Percentiles rank a stretch among this genome's conserved stretches.
Conservation (phyloP, 2,888 invertebrate species). For the Lamellibrachia satsuma region DNA sequence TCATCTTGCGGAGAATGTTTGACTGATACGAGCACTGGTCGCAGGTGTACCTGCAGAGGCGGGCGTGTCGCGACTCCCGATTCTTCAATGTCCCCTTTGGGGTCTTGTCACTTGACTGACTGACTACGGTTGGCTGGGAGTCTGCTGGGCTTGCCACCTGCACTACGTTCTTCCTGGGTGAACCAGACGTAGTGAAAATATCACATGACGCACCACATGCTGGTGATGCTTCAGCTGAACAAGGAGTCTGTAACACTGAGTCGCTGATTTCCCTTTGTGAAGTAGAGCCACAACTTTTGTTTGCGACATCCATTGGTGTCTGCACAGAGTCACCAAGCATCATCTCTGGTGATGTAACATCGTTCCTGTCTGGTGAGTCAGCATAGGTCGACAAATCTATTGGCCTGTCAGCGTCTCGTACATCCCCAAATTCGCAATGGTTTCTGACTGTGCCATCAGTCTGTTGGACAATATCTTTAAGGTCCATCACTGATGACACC, state of each 20-base stretch:
- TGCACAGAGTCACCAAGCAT: background rate
- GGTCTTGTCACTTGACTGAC: background rate
- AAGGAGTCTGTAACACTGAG: background rate
- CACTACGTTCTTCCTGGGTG: background rate
- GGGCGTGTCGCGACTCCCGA: background rate
- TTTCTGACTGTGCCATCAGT: background rate
- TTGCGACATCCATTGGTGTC: background rate
- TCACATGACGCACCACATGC: background rate
- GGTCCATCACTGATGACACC: background rate
- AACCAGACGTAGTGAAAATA: background rate
- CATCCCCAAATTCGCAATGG: background rate
- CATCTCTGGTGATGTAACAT: background rate
- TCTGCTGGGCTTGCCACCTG: background rate
- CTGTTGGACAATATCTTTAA: background rate
- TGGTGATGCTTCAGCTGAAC: background rate
- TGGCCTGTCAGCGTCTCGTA: background rate
- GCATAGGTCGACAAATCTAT: background rate
- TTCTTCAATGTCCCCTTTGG: background rate
- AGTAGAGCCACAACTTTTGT: background rate
- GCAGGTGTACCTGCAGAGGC: conserved; percentile 24
- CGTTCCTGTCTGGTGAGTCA: background rate
- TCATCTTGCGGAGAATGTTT: conserved; percentile 23
- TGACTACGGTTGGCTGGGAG: background rate
- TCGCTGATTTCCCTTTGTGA: background rate
- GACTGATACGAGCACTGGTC: conserved; percentile 33